phyloP scores from a whole-genome alignment of 2,797 vertebrate genomes.

The Gymnodraco acuticeps region DNA sequence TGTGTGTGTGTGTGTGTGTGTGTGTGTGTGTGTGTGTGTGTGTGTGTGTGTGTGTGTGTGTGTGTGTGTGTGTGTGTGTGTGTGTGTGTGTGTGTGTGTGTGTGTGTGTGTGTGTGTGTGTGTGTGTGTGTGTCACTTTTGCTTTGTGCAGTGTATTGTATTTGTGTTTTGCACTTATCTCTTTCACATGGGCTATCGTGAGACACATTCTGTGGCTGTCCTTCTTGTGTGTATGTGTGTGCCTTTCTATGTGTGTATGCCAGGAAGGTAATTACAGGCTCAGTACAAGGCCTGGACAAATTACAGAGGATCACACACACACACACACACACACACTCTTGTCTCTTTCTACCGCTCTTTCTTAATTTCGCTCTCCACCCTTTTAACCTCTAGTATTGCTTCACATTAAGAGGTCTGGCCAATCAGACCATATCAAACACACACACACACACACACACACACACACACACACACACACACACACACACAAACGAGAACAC shows the following conservation, averaged over 20 bases:
- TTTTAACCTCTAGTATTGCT: conserved; percentile 57
- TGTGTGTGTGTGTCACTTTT: conserved; percentile 51
- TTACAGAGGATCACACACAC: conserved; percentile 74
- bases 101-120: conserved; percentile 10
- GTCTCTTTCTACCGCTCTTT: conserved; percentile 38
- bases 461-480: conserved; percentile 33
- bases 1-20: not conserved
- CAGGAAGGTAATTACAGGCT: conserved; percentile 74
- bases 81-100: conserved; percentile 6
- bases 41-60: conserved; percentile 13
- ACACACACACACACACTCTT: conserved; percentile 28
- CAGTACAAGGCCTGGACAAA: conserved; percentile 74
- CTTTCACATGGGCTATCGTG: conserved; percentile 56
- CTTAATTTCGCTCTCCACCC: conserved; percentile 56
- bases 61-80: conserved; percentile 23
- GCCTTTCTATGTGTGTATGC: conserved; percentile 40
- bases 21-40: conserved; percentile 31
- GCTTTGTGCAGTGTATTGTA: conserved; percentile 43
- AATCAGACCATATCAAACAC: conserved; percentile 50
- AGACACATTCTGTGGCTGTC: conserved; percentile 57
- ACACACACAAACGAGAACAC: conserved; percentile 20
- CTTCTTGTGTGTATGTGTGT: conserved; percentile 37
- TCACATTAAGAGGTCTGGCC: conserved; percentile 48
- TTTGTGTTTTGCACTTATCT: conserved; percentile 56
- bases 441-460: conserved; percentile 31